Evolutionary conservation across 2,113 vertebrate species (phyloP), one percentile per base, ranked within the genome.

Genomic region (Deroptyus accipitrinus): DNA sequence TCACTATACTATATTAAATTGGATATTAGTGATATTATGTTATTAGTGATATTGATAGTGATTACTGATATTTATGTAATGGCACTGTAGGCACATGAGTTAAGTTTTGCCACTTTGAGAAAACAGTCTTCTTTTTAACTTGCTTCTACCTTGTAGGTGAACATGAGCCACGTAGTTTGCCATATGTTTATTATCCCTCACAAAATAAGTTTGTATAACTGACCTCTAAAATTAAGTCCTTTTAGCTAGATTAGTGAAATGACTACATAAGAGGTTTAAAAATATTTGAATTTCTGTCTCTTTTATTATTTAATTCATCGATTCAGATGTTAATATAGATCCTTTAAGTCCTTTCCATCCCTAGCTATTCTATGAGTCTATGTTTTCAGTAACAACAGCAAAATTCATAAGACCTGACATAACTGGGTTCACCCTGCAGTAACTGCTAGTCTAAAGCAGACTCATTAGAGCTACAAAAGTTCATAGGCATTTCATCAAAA

Each of bases 51-150:
- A 23, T 59, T 59, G 55, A 23, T 59, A 22, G 20, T n/a, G 55
- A n/a, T n/a, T 14, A 55, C 14, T 74, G 30, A 10, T 31, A 49
- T 31, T 69, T 77, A n/a, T 49, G 11, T 72, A 78, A 16, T 44
- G 7, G 9, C 6, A 11, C 17, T 39, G 30, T 16, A 52, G 39
- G 9, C 30, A 44, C 0, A 0, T 39, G 7, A 76, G 8, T 59
- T 39, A 78, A 91, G 31, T 13, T 82, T 51, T 48, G 27, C 11
- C 10, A 22, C 9, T 73, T 80, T 59, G 39, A 63, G 74, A 51
- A 67, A 78, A n/a, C 3, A 23, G 10, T n/a, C 2, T 4, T 31
- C 69, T 13, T 72, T 84, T 63, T 8, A 13, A 30, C 18, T 70
- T 72, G 3, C 24, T 76, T 76, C 39, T 90, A 41, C 37, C 76